Evolutionary conservation across 2,888 invertebrate species (phyloP).

Genomic region (Patella caerulea): DNA sequence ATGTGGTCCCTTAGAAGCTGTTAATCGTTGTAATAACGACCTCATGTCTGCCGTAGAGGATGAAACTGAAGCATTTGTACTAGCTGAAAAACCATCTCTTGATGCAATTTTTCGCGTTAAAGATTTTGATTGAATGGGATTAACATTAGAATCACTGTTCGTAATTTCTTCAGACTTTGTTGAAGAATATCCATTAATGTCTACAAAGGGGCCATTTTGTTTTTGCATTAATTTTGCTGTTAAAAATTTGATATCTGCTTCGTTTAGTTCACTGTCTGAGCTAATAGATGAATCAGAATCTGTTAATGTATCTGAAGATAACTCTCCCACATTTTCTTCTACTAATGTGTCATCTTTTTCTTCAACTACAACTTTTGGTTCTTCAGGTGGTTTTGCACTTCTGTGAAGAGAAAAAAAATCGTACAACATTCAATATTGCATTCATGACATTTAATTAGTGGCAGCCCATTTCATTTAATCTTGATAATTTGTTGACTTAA

Average conservation of each 20-base stretch:
- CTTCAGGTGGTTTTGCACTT: background rate
- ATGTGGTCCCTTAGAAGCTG: slow-evolving; percentile 23
- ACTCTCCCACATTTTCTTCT: slow-evolving; percentile 14
- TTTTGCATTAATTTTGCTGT: background rate
- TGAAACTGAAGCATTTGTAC: slow-evolving; percentile 15
- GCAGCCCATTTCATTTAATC: too few species aligned
- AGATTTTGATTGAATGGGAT: slow-evolving; percentile 29
- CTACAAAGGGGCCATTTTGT: background rate
- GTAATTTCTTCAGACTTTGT: too few species aligned
- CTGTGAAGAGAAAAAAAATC: too few species aligned
- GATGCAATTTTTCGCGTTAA: slow-evolving; percentile 40
- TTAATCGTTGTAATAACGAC: slow-evolving; percentile 33
- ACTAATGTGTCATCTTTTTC: slow-evolving; percentile 20
- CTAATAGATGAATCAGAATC: slow-evolving; percentile 14
- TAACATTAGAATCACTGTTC: background rate
- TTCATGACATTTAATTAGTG: too few species aligned
- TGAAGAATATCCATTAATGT: background rate
- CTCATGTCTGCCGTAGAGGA: slow-evolving; percentile 31
- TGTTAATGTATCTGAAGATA: slow-evolving; percentile 23
- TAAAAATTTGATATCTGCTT: background rate
- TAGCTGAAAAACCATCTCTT: background rate
- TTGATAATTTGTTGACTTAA: too few species aligned
- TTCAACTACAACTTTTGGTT: background rate
- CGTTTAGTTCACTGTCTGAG: slow-evolving; percentile 7
- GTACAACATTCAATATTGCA: too few species aligned